Conservation (phyloP, 2,113 vertebrate species). For the Tragelaphus imberbis region DNA sequence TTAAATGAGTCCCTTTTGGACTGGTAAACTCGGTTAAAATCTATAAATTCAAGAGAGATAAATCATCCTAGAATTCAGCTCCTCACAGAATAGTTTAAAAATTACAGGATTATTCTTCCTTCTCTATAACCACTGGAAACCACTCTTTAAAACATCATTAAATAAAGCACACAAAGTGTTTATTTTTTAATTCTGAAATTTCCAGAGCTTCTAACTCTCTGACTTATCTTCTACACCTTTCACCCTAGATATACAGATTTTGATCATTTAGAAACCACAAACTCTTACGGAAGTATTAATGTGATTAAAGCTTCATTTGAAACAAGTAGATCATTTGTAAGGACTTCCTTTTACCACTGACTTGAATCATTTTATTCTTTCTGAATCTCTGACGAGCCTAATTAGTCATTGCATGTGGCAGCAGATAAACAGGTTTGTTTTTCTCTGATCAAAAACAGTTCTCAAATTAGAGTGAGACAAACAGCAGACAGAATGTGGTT, state of each 20-base stretch:
- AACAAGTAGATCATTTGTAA: not conserved
- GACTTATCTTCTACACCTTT: not conserved
- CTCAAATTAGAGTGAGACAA: not conserved
- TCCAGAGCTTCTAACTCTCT: not conserved
- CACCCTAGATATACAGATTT: not conserved
- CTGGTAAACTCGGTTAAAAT: not conserved
- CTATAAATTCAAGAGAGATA: not conserved
- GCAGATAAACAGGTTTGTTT: not conserved
- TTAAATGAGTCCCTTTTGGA: not conserved
- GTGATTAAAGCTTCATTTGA: not conserved
- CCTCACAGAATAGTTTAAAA: not conserved
- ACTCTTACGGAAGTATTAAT: not conserved
- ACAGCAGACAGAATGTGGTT: not conserved
- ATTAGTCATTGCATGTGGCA: not conserved
- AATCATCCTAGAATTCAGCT: not conserved
- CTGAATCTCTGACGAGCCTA: not conserved
- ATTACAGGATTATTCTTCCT: not conserved
- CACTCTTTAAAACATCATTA: not conserved
- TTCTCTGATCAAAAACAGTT: not conserved
- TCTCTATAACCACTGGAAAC: not conserved
- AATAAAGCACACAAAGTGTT: not conserved
- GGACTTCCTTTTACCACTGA: not conserved
- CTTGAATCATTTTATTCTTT: not conserved
- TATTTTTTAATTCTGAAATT: slow-evolving; percentile 12
- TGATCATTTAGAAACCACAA: not conserved